Conservation (phyloP, 2,888 invertebrate species). For the Acronicta psi region DNA sequence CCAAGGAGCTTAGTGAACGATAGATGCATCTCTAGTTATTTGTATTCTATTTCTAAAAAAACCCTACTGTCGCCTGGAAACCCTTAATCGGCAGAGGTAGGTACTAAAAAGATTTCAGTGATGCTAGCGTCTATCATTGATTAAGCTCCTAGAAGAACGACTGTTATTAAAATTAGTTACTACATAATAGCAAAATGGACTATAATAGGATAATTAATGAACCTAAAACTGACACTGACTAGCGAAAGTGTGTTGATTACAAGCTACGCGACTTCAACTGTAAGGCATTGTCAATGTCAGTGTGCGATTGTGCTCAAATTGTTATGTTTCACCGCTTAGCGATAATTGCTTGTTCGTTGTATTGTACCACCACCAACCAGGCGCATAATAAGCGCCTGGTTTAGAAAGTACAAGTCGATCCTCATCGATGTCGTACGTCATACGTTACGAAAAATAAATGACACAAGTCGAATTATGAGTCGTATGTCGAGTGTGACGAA, state of each 20-base stretch:
- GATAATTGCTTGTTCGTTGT: conserved; percentile 70
- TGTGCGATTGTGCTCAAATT: conserved; percentile 73
- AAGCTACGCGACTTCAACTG: conserved; percentile 70
- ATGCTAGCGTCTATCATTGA: no score
- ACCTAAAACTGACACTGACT: conserved; percentile 18
- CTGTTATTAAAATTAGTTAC: not conserved
- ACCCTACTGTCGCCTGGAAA: no score
- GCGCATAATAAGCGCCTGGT: conserved; percentile 65
- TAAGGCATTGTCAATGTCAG: conserved; percentile 72
- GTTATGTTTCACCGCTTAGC: conserved; percentile 73
- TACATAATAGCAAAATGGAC: not conserved
- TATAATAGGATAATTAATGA: conserved; percentile 16
- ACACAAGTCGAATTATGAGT: conserved; percentile 62
- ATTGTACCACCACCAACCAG: conserved; percentile 60
- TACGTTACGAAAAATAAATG: conserved; percentile 57
- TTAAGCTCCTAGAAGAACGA: no score
- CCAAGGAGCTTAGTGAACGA: not conserved
- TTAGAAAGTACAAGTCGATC: conserved; percentile 76
- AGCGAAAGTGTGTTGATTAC: conserved; percentile 66
- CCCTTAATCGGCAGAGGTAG: no score
- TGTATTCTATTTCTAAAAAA: no score
- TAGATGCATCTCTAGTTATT: no score
- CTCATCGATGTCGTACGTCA: conserved; percentile 52
- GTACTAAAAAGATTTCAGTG: no score
- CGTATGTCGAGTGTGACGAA: conserved; percentile 69